A percentile compares a stretch with the other conserved stretches of the same genome.
Conservation (phyloP, 92 coral and sea anemone species). For the Parazoanthus swiftii region DNA sequence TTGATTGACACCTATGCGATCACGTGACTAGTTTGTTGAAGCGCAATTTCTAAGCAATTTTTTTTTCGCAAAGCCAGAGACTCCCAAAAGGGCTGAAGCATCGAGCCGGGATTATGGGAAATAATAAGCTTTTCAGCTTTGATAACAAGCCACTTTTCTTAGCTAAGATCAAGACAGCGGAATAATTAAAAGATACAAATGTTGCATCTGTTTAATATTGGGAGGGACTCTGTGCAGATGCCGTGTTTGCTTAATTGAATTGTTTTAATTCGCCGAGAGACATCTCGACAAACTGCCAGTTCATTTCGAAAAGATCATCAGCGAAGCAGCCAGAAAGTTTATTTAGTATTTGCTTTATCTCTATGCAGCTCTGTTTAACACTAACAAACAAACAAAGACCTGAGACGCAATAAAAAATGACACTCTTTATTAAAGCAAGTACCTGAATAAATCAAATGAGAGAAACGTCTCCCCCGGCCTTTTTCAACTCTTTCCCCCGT, state of each 20-base stretch:
- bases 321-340: constrained; percentile 25
- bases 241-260: constrained; percentile 30
- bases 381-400: constrained; percentile 22
- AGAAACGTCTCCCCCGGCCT: not conserved
- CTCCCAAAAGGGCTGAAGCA: not conserved
- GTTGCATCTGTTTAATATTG: constrained; percentile 19
- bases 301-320: constrained; percentile 22
- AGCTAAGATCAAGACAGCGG: not conserved
- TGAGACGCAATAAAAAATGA: constrained; percentile 1
- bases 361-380: constrained; percentile 24
- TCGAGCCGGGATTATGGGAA: not conserved
- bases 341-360: constrained; percentile 29
- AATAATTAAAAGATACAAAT: not conserved
- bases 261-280: constrained; percentile 28
- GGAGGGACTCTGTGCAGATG: not conserved
- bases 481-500: not conserved
- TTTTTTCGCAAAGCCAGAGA: constrained; percentile 7
- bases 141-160: not conserved
- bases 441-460: constrained; percentile 1
- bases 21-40: constrained; percentile 65
- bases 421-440: constrained; percentile 12
- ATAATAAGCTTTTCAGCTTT: constrained; percentile 9
- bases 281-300: constrained; percentile 45
- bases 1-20: constrained; percentile 52
- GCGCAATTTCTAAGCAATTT: not conserved